Percentiles rank a stretch among this genome's conserved stretches.
Evolutionary conservation across 2,888 invertebrate species (phyloP).

Genomic region (Drepana falcataria): DNA sequence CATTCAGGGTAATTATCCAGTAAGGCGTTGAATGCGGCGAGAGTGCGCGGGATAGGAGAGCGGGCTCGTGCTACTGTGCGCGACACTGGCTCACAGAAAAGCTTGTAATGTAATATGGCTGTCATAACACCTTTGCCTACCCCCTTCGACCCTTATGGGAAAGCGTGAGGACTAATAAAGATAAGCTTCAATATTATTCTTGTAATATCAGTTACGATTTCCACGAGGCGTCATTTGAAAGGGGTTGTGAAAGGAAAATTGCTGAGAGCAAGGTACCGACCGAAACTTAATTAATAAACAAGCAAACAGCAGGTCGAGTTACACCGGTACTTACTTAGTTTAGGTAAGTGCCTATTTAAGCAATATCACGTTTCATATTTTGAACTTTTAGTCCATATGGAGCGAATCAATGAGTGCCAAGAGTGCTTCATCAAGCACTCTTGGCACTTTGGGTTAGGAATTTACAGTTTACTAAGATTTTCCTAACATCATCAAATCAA

Average conservation of each 20-base stretch:
- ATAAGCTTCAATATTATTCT: conserved; percentile 27
- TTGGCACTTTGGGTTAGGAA: conserved; percentile 13
- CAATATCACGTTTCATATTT: conserved; percentile 69
- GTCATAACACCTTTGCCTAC: too few relatives aligned
- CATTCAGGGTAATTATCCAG: too few relatives aligned
- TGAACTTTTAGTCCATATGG: conserved; percentile 42
- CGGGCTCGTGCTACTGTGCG: too few relatives aligned
- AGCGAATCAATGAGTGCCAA: conserved; percentile 15
- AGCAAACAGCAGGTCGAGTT: conserved; percentile 57
- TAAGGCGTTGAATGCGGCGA: too few relatives aligned
- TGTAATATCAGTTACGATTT: conserved; percentile 26
- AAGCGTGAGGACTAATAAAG: conserved; percentile 20
- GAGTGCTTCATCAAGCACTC: conserved; percentile 14
- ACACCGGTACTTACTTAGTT: conserved; percentile 48
- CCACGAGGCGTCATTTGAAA: conserved; percentile 22
- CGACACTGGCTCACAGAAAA: too few relatives aligned
- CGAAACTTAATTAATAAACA: conserved; percentile 60
- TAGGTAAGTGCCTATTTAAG: conserved; percentile 64
- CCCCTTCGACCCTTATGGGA: too few relatives aligned
- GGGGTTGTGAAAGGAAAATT: conserved; percentile 34
- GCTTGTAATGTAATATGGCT: too few relatives aligned
- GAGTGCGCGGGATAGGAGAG: too few relatives aligned
- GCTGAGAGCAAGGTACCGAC: conserved; percentile 29
- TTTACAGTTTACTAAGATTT: background rate
- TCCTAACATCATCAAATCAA: background rate